Evolutionary conservation across 2,797 vertebrate species (phyloP).

Genomic region (Typhlichthys subterraneus): DNA sequence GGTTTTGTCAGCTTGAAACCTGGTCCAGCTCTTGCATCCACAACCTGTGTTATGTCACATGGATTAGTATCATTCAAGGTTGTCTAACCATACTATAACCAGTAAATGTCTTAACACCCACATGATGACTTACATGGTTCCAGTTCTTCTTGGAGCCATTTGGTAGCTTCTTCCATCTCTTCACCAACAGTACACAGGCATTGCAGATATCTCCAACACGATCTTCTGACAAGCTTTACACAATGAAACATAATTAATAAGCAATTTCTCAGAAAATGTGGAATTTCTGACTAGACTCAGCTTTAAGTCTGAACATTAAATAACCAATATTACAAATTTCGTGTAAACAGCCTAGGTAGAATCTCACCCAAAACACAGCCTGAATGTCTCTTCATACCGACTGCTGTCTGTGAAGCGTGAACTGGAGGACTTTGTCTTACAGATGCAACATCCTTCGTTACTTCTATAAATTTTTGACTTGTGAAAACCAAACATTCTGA

Average conservation of each 20-base stretch:
- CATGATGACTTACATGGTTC: slow-evolving; percentile 77
- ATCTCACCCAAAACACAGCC: slow-evolving; percentile 82
- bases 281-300: too few species aligned
- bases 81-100: neutral
- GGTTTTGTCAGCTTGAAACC: slow-evolving; percentile 85
- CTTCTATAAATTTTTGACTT: slow-evolving; percentile 87
- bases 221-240: slow-evolving; percentile 76
- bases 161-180: slow-evolving; percentile 85
- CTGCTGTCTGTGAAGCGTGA: slow-evolving; percentile 86
- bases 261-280: too few species aligned
- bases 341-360: neutral
- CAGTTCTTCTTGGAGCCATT: slow-evolving; percentile 85
- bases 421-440: slow-evolving; percentile 86
- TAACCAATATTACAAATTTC: too few species aligned
- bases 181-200: slow-evolving; percentile 83
- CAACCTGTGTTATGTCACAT: slow-evolving; percentile 69
- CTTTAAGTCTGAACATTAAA: too few species aligned
- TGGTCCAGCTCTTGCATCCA: slow-evolving; percentile 84
- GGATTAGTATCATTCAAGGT: neutral
- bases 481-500: slow-evolving; percentile 83
- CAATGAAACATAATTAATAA: neutral
- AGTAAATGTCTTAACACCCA: neutral
- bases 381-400: slow-evolving; percentile 83
- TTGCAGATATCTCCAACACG: slow-evolving; percentile 86
- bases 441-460: slow-evolving; percentile 85